Base-by-base conservation (phyloP, 2,113 vertebrate species). In the Salminus brasiliensis region DNA sequence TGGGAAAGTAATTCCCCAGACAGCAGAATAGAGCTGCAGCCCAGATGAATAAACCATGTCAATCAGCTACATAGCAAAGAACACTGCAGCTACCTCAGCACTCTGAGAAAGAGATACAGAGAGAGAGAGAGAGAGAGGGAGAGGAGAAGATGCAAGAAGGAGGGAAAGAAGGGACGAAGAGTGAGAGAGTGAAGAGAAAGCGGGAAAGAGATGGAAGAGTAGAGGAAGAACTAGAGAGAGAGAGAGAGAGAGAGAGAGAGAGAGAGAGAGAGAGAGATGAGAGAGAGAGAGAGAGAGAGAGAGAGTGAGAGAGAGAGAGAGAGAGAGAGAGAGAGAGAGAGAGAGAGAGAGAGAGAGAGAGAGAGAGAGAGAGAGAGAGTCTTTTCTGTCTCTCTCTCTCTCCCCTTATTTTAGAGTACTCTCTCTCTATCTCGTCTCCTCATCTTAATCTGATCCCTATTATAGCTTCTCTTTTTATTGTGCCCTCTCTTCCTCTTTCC, bases 41-140 rank as follows among this genome's bases (percentile, higher is more conserved):
- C 59, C 59, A 68, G 68, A 82, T 85, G 72, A 85, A 82, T 79
- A 85, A 76, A 72, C 76, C 71, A 81, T 79, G 72, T 66, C 76
- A 72, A 72, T 82, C 76, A 82, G 65, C 21, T 74, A 57, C 47
- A 76, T 47, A 34, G 72, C 57, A 75, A 76, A 76, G 73, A 81
- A 62, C 30, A 18, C 53, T 71, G 57, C 43, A n/a, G 29, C 16
- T n/a, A n/a, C n/a, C n/a, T n/a, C n/a, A n/a, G n/a, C n/a, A n/a
- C n/a, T n/a, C 45, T 45, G 21, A 53, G 23, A 36, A 39, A 72
- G 11, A 60, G 43, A 45, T 11, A 45, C 12, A 15, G 43, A 45
- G 43, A 45, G 43, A 45, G 43, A 45, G 43, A 45, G 43, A 15
- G 39, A 43, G 39, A 43, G 39, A 43, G 39, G 12, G 39, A 43